These are phyloP conservation scores for Tauraco hartlaubi DNA, from an alignment of 2,797 vertebrate genomes.

Conservation along the genomic window DNA sequence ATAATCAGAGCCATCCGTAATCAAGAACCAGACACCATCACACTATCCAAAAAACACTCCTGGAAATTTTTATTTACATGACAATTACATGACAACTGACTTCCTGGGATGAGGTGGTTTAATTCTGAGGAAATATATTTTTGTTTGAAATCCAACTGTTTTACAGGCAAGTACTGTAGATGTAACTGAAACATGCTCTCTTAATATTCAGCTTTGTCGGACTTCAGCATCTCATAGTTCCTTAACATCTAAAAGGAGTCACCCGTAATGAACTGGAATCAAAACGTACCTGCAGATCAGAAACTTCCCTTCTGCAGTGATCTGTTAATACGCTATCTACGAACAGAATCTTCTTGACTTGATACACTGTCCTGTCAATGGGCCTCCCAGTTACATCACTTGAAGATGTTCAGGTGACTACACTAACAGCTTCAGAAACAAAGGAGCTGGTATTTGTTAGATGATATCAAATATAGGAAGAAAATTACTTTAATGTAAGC, in stretches of 20 bases:
- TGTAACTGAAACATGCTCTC: accelerated
- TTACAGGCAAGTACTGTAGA: not conserved
- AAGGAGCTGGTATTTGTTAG: not conserved
- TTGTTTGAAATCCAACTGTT: not conserved
- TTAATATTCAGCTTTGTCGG: not conserved
- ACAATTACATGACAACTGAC: not conserved
- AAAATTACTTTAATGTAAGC: not conserved
- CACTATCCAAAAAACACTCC: not conserved
- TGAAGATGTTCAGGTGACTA: not conserved
- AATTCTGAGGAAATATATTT: not conserved
- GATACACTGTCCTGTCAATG: not conserved
- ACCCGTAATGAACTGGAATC: not conserved
- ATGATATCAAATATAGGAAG: not conserved
- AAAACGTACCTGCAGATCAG: not conserved
- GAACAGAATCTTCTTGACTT: not conserved
- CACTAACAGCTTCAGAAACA: not conserved
- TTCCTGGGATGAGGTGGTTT: not conserved
- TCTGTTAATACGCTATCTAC: not conserved
- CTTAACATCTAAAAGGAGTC: not conserved
- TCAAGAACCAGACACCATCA: not conserved
- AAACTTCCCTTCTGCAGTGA: not conserved
- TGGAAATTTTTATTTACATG: not conserved
- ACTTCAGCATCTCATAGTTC: not conserved
- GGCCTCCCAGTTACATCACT: not conserved
- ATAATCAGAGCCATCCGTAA: not conserved